Evolutionary conservation across 2,113 vertebrate species (phyloP).

Genomic region (Gadus chalcogrammus): DNA sequence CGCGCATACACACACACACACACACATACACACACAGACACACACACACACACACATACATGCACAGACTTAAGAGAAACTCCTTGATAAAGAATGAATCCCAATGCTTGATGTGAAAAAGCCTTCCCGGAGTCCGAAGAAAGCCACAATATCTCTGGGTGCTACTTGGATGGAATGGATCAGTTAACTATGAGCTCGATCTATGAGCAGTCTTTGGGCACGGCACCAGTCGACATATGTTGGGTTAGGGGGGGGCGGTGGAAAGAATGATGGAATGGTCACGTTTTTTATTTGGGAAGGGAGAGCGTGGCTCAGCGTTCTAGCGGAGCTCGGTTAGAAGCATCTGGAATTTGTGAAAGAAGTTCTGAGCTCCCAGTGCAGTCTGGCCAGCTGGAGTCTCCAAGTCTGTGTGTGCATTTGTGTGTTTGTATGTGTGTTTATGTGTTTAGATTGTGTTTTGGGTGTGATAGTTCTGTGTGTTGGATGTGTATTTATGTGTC

Average conservation of each 20-base stretch:
- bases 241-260: slow-evolving; percentile 9
- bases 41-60: too few relatives aligned
- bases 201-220: slow-evolving; percentile 30
- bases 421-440: background rate
- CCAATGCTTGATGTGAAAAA: too few relatives aligned
- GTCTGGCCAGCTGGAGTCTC: slow-evolving; percentile 4
- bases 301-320: slow-evolving; percentile 10
- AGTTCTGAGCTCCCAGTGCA: slow-evolving; percentile 18
- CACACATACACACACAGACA: too few relatives aligned
- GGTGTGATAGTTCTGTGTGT: background rate
- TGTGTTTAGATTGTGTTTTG: background rate
- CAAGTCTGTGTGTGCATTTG: slow-evolving; percentile 2
- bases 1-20: too few relatives aligned
- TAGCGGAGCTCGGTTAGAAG: slow-evolving; percentile 35
- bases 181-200: slow-evolving; percentile 2
- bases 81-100: too few relatives aligned
- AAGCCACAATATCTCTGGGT: background rate
- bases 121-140: too few relatives aligned
- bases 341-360: slow-evolving; percentile 64
- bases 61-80: too few relatives aligned
- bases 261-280: slow-evolving; percentile 57
- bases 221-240: slow-evolving; percentile 38
- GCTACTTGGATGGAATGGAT: slow-evolving; percentile 12
- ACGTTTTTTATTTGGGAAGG: slow-evolving; percentile 23
- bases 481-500: too few relatives aligned